These are phyloP conservation scores for Catostylus mosaicus DNA, from an alignment of 30 jellyfish, hydroid and myxozoan species.

Conservation along the genomic window DNA sequence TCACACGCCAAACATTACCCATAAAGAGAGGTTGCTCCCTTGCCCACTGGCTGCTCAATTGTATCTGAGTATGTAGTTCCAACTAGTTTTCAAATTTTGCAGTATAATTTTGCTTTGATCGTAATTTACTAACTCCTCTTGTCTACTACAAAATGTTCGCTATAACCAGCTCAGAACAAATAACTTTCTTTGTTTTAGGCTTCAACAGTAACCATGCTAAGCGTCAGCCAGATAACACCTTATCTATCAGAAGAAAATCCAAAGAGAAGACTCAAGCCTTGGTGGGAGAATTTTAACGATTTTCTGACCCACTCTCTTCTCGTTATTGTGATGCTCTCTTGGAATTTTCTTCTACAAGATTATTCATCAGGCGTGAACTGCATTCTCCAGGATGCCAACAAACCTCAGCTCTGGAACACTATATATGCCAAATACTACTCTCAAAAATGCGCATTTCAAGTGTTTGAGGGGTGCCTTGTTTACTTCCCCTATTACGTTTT, in stretches of 20 bases:
- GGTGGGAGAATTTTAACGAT: constrained; percentile 63
- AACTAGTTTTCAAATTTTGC: no score
- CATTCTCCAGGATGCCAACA: neutral
- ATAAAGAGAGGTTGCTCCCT: no score
- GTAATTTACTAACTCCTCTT: no score
- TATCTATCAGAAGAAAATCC: constrained; percentile 23
- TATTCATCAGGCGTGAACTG: constrained; percentile 38
- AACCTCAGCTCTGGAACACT: constrained; percentile 10
- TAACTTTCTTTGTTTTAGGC: no score
- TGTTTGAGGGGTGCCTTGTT: constrained; percentile 22
- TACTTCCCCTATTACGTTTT: constrained; percentile 24
- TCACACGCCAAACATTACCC: no score
- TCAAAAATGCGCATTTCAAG: constrained; percentile 56
- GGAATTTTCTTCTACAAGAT: constrained; percentile 51
- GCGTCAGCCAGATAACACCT: constrained; percentile 37
- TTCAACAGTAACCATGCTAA: constrained; percentile 43
- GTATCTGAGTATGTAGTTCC: no score
- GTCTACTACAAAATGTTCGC: no score
- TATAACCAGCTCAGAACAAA: no score
- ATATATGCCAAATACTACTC: constrained; percentile 49
- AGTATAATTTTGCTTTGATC: no score
- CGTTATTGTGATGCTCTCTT: constrained; percentile 32
- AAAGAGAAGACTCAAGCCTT: constrained; percentile 33
- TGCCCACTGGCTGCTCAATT: no score
- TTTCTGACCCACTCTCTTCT: constrained; percentile 25